These are phyloP conservation scores for Bombus breviceps DNA, from an alignment of 1,140 invertebrate genomes.

Conservation along the genomic window DNA sequence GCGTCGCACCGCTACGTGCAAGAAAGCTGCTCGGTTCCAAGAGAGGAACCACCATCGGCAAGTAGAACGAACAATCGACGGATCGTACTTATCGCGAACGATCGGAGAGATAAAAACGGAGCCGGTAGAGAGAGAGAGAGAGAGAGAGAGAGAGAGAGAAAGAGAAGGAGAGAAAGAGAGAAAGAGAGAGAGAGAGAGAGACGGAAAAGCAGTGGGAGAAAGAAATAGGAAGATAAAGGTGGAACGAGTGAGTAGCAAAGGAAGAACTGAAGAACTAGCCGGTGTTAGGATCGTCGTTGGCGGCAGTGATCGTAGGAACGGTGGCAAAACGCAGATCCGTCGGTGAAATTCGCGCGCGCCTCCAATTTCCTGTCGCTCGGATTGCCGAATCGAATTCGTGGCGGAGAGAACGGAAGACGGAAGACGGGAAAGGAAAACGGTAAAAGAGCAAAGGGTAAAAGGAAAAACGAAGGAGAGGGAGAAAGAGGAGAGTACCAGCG, in stretches of 20 bases:
- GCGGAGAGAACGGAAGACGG: slow-evolving; percentile 40
- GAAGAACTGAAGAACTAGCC: too few species aligned
- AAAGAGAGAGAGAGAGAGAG: background rate
- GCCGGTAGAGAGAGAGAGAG: too few species aligned
- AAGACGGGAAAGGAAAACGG: slow-evolving; percentile 17
- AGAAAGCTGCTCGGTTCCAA: background rate
- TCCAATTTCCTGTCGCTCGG: slow-evolving; percentile 14
- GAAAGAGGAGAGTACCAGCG: slow-evolving; percentile 20
- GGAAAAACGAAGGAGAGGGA: slow-evolving; percentile 15
- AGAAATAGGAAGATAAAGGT: background rate
- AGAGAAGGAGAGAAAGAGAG: too few species aligned
- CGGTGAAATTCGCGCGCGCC: slow-evolving; percentile 35
- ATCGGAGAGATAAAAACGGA: background rate
- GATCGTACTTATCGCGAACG: background rate
- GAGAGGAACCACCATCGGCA: background rate
- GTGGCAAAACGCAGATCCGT: slow-evolving; percentile 28
- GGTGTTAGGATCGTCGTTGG: background rate
- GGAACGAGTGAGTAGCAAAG: background rate
- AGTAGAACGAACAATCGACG: slow-evolving; percentile 10
- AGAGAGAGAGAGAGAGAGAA: too few species aligned
- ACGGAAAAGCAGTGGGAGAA: background rate
- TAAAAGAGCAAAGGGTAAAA: background rate
- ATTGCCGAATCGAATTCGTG: background rate
- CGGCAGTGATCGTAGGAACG: slow-evolving; percentile 4
- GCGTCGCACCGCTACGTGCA: background rate